These are phyloP conservation scores for Ophioderma brevispina DNA, from an alignment of 35 echinoderm and acorn worm species.

Conservation along the genomic window DNA sequence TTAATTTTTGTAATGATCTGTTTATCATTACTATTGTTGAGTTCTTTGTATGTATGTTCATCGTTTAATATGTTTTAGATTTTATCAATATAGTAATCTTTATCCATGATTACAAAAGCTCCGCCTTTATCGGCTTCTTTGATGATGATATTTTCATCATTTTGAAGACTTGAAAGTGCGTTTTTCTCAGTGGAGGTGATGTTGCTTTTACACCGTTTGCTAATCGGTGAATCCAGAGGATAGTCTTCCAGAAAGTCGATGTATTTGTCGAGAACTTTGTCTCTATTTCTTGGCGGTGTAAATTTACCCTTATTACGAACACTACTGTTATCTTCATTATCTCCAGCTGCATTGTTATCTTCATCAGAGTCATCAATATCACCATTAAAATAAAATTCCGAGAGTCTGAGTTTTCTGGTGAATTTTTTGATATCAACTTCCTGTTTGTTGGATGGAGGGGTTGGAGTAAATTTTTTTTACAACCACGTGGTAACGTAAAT, in stretches of 20 bases:
- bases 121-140: neutral
- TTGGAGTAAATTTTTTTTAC: conserved; percentile 2
- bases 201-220: neutral
- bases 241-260: neutral
- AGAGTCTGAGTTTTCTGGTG: no score
- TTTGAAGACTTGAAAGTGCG: neutral
- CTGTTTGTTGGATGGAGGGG: neutral
- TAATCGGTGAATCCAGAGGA: neutral
- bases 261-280: neutral
- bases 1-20: neutral
- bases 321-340: no score
- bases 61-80: neutral
- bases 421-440: neutral
- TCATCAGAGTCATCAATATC: no score
- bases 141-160: neutral
- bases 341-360: no score
- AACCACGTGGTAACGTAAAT: no score
- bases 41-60: neutral
- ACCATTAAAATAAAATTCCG: no score
- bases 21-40: neutral
- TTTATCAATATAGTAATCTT: neutral
- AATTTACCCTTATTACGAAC: neutral
- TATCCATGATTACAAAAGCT: neutral
- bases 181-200: neutral
- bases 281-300: neutral